phyloP scores from a whole-genome alignment of 2,113 vertebrate genomes.

The Myrmecophaga tridactyla region DNA sequence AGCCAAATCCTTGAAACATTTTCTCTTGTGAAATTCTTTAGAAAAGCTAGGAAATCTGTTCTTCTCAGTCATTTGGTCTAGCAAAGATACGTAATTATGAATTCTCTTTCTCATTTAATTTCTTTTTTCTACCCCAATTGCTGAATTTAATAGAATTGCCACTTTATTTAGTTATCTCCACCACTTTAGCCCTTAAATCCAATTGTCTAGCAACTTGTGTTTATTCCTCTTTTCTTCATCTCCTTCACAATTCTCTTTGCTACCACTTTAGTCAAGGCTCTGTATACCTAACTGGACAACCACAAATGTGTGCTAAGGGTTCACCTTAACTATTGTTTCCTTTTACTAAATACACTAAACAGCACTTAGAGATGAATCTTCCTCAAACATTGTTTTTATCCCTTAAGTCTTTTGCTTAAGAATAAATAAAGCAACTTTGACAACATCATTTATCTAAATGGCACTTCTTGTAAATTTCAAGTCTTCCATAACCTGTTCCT shows the following conservation, averaged over 20 bases:
- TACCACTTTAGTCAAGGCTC: not conserved
- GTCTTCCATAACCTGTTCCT: not conserved
- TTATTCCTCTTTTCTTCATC: not conserved
- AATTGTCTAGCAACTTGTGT: not conserved
- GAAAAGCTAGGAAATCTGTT: not conserved
- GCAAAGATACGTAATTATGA: not conserved
- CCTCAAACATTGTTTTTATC: not conserved
- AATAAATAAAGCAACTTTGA: constrained; percentile 14
- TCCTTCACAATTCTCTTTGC: not conserved
- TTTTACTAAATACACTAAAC: not conserved
- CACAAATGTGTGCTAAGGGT: not conserved
- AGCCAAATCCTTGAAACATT: constrained; percentile 6
- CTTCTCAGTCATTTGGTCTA: not conserved
- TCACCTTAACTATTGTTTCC: not conserved
- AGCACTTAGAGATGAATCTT: not conserved
- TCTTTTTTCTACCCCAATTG: not conserved
- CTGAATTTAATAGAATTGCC: not conserved
- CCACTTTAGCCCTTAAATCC: not conserved
- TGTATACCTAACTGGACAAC: not conserved
- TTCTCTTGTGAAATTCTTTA: not conserved
- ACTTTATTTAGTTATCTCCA: not conserved
- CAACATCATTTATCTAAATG: not conserved
- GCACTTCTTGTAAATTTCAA: not conserved
- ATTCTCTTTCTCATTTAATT: not conserved
- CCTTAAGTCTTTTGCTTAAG: not conserved